phyloP scores from a whole-genome alignment of 2,888 invertebrate species.

The Tridacna crocea region DNA sequence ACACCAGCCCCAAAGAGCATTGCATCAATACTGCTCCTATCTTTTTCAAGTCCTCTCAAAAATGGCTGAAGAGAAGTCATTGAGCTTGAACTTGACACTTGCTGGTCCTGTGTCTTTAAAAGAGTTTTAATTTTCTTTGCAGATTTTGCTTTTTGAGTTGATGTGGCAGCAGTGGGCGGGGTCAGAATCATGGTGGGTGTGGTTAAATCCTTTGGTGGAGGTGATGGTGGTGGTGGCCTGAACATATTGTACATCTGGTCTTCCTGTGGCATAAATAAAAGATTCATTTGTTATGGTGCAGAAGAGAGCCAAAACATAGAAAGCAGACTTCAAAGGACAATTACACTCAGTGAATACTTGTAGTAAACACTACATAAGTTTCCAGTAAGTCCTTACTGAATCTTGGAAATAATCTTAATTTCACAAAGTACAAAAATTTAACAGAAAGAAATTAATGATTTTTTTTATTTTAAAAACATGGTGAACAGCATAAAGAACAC shows the following conservation, averaged over 20 bases:
- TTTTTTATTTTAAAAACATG: too few relatives aligned
- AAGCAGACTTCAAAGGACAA: too few relatives aligned
- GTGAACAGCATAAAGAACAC: too few relatives aligned
- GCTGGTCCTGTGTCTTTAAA: slow-evolving; percentile 45
- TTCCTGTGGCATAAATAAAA: slow-evolving; percentile 64
- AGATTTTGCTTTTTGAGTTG: slow-evolving; percentile 47
- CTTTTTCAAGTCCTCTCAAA: slow-evolving; percentile 12
- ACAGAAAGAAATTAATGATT: too few relatives aligned
- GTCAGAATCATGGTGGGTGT: slow-evolving; percentile 1
- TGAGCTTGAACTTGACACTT: slow-evolving; percentile 50
- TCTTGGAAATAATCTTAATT: too few relatives aligned
- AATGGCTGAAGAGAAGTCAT: slow-evolving; percentile 70
- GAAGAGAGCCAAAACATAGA: too few relatives aligned
- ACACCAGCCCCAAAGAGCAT: slow-evolving; percentile 66
- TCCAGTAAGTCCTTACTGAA: too few relatives aligned
- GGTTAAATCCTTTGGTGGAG: slow-evolving; percentile 20
- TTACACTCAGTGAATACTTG: too few relatives aligned
- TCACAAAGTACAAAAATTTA: too few relatives aligned
- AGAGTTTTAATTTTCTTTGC: slow-evolving; percentile 54
- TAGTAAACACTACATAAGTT: too few relatives aligned
- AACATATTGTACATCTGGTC: slow-evolving; percentile 74
- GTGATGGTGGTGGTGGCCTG: slow-evolving; percentile 41
- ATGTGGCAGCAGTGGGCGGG: slow-evolving; percentile 7
- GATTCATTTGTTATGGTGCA: too few relatives aligned
- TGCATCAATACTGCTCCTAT: background rate